Conservation (phyloP, 2,888 invertebrate species). For the Aphidoletes aphidimyza region DNA sequence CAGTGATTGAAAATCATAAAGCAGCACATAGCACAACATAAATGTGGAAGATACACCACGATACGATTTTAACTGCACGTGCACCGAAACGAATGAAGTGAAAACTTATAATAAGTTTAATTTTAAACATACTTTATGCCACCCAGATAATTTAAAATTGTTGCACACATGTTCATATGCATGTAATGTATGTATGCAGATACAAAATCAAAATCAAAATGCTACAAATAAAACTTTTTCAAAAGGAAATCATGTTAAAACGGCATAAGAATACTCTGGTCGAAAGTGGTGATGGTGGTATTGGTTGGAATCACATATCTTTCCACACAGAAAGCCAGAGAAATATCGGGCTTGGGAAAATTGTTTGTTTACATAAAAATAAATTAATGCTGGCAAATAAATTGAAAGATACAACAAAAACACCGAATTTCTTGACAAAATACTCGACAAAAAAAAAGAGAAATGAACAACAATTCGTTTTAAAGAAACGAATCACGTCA, state of each 20-base stretch:
- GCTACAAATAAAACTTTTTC: slow-evolving; percentile 24
- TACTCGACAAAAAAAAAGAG: not conserved
- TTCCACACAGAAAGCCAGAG: too few species aligned
- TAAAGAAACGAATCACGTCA: too few species aligned
- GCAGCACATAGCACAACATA: not conserved
- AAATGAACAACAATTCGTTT: not conserved
- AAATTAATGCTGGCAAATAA: not conserved
- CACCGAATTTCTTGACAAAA: not conserved
- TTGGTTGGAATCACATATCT: not conserved
- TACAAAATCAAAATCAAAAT: slow-evolving; percentile 47
- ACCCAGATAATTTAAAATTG: slow-evolving; percentile 41
- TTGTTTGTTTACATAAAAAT: not conserved
- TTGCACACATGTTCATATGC: not conserved
- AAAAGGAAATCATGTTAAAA: slow-evolving; percentile 6
- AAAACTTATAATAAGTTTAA: slow-evolving; percentile 53
- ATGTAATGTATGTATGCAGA: slow-evolving; percentile 9
- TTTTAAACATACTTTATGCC: slow-evolving; percentile 31
- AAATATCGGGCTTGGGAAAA: not conserved
- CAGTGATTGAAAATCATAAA: slow-evolving; percentile 28
- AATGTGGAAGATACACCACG: not conserved
- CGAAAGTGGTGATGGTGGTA: not conserved
- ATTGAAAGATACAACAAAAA: slow-evolving; percentile 49
- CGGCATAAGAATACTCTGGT: not conserved
- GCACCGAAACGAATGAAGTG: slow-evolving; percentile 2
- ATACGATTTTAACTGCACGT: slow-evolving; percentile 11